Evolutionary conservation across 2,113 vertebrate genomes (phyloP).

Genomic region (Melospiza melodia): DNA sequence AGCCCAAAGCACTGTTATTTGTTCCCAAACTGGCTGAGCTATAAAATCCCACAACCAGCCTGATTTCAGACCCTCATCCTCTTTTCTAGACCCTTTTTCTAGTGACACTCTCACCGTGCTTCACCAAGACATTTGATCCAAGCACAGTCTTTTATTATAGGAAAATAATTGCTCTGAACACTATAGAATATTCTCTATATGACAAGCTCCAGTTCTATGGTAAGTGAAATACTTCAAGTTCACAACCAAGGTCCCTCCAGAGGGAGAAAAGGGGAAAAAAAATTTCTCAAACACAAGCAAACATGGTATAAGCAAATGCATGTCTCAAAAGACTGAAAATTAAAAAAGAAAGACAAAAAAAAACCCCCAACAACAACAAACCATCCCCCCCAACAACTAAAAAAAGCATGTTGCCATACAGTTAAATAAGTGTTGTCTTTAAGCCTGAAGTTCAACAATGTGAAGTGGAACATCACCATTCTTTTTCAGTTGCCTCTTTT

Average conservation of each 20-base stretch:
- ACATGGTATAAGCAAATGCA: conserved; percentile 44
- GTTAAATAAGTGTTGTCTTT: not conserved
- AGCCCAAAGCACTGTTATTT: not conserved
- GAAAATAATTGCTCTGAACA: conserved; percentile 26
- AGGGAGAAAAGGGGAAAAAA: not conserved
- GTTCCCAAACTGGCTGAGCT: not conserved
- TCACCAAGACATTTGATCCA: not conserved
- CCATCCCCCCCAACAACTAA: not conserved
- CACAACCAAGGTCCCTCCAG: conserved; percentile 28
- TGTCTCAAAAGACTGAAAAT: conserved; percentile 42
- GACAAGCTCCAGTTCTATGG: conserved; percentile 7
- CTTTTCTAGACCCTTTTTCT: not conserved
- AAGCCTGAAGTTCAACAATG: conserved; percentile 38
- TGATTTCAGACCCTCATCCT: not conserved
- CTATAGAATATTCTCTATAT: not conserved
- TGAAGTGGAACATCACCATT: conserved; percentile 75
- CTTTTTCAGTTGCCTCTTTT: conserved; percentile 88
- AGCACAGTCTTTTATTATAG: not conserved
- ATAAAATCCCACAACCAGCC: not conserved
- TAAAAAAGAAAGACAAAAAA: not conserved
- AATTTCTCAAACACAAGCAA: conserved; percentile 40
- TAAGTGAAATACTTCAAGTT: conserved; percentile 9
- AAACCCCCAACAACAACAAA: not conserved
- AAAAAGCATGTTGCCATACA: conserved; percentile 32
- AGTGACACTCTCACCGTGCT: not conserved